A percentile compares a stretch with the other conserved stretches of the same genome.
These are phyloP conservation scores for Pocillopora meandrina DNA, from an alignment of 92 coral and sea anemone genomes.

Conservation along the genomic window DNA sequence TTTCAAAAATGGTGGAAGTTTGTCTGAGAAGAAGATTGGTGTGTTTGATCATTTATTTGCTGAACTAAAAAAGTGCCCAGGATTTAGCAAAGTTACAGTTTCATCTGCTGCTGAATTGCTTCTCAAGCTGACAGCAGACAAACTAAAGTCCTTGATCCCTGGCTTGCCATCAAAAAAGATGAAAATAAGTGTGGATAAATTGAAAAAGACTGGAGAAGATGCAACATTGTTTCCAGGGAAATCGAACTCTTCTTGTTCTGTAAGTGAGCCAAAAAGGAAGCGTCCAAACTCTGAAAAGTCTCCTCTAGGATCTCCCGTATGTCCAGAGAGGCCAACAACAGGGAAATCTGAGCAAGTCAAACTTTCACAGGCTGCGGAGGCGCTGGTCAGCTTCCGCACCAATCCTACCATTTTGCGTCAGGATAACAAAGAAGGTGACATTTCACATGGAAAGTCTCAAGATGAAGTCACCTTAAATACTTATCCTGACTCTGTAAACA, in stretches of 20 bases:
- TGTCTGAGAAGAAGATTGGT: slow-evolving; percentile 39
- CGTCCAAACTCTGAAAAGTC: slow-evolving; percentile 33
- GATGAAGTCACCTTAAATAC: slow-evolving; percentile 9
- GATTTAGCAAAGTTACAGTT: slow-evolving; percentile 59
- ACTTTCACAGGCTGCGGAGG: slow-evolving; percentile 91
- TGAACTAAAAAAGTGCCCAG: slow-evolving; percentile 67
- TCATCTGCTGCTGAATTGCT: slow-evolving; percentile 63
- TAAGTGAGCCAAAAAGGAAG: slow-evolving; percentile 10
- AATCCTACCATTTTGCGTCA: slow-evolving; percentile 67
- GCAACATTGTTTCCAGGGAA: slow-evolving; percentile 2
- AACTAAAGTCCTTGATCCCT: slow-evolving; percentile 30
- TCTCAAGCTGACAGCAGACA: slow-evolving; percentile 53
- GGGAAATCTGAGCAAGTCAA: slow-evolving; percentile 62
- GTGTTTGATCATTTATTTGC: slow-evolving; percentile 74
- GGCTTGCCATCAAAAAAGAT: neutral
- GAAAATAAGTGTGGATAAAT: neutral
- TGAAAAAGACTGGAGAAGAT: neutral
- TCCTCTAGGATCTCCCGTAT: neutral
- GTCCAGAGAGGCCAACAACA: slow-evolving; percentile 1
- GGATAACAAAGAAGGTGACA: slow-evolving; percentile 34
- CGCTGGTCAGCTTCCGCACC: slow-evolving; percentile 83
- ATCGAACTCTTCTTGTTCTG: neutral
- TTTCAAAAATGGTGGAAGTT: neutral
- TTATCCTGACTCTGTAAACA: slow-evolving; percentile 1
- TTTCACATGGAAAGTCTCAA: neutral